phyloP scores from a whole-genome alignment of 1,140 invertebrate species.

The Telenomus remus region DNA sequence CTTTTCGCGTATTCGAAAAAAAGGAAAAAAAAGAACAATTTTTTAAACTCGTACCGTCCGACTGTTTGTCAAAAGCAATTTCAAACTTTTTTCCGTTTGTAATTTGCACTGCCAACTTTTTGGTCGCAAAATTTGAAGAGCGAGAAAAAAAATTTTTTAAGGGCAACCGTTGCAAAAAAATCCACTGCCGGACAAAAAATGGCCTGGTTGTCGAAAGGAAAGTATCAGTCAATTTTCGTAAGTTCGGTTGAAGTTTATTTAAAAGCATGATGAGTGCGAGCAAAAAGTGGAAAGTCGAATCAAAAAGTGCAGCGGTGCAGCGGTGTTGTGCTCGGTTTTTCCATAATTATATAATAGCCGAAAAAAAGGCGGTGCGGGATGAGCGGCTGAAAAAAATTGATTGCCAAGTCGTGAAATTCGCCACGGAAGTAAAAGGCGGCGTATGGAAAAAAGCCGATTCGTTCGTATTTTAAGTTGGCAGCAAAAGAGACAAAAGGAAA shows the following conservation, averaged over 20 bases:
- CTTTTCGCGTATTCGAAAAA: conserved; percentile 39
- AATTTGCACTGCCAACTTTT: too few species aligned
- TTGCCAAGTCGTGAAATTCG: conserved; percentile 7
- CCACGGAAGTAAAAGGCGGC: conserved; percentile 9
- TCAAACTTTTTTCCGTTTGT: too few species aligned
- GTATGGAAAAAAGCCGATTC: conserved; percentile 9
- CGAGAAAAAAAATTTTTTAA: too few species aligned
- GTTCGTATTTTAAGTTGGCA: conserved; percentile 12
- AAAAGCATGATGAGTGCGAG: background rate
- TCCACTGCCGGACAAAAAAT: too few species aligned
- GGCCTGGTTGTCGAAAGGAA: too few species aligned
- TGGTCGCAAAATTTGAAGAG: too few species aligned
- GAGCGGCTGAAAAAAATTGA: background rate
- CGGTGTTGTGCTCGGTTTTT: background rate
- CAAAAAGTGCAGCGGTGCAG: background rate
- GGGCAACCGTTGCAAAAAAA: too few species aligned
- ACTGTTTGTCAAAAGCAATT: too few species aligned
- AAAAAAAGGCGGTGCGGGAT: background rate
- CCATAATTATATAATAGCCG: background rate
- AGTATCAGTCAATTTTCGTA: too few species aligned
- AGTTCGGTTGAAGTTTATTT: too few species aligned
- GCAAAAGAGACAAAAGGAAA: conserved; percentile 18
- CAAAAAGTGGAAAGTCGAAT: background rate
- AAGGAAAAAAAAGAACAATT: too few species aligned
- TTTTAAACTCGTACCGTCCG: too few species aligned